A percentile compares a stretch with the other conserved stretches of the same genome.
These are phyloP conservation scores for Perca flavescens DNA, from an alignment of 2,113 vertebrate species.

Conservation along the genomic window DNA sequence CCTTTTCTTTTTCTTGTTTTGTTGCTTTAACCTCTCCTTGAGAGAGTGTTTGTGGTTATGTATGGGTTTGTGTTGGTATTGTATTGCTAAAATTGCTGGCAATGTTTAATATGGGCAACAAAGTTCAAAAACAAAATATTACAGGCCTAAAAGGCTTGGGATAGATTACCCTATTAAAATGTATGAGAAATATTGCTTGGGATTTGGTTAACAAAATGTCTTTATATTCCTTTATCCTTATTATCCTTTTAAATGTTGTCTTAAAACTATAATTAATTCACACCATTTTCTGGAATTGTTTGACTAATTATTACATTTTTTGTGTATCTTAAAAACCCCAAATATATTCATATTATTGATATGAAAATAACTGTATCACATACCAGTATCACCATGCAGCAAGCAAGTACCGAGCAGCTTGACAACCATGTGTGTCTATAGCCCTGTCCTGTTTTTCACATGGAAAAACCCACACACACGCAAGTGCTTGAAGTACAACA, in stretches of 20 bases:
- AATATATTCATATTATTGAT: not conserved
- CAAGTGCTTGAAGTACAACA: not conserved
- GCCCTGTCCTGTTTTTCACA: not conserved
- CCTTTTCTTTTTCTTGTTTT: too few relatives aligned
- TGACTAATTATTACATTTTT: not conserved
- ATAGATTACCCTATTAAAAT: not conserved
- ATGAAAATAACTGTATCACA: not conserved
- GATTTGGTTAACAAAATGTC: not conserved
- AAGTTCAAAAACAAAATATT: too few relatives aligned
- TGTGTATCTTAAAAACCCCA: not conserved
- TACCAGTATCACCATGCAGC: not conserved
- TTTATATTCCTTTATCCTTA: not conserved
- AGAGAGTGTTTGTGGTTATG: too few relatives aligned
- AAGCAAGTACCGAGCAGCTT: not conserved
- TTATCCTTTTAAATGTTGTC: not conserved
- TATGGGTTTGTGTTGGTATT: too few relatives aligned
- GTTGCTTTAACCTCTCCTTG: too few relatives aligned
- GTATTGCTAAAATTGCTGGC: too few relatives aligned
- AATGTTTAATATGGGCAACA: too few relatives aligned
- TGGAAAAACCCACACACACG: not conserved
- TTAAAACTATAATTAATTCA: not conserved
- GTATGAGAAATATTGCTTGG: not conserved
- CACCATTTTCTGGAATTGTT: not conserved
- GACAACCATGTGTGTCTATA: not conserved
- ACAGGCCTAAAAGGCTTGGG: not conserved